Evolutionary conservation across 2,797 vertebrate genomes (phyloP).

Genomic region (Oceanodroma leucorhoa): DNA sequence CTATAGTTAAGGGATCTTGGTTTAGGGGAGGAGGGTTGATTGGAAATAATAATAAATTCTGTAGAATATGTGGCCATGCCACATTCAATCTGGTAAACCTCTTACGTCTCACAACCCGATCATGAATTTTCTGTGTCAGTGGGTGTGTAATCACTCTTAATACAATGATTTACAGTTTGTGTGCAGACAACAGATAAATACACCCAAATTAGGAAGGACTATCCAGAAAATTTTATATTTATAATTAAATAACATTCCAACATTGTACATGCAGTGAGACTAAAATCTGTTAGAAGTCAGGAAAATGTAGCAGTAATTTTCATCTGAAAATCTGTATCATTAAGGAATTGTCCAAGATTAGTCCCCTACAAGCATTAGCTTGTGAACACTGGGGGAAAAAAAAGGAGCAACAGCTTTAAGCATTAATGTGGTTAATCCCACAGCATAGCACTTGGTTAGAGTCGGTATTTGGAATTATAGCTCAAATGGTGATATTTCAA

Average conservation of each 20-base stretch:
- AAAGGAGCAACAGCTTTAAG: slow-evolving; percentile 72
- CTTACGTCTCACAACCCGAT: slow-evolving; percentile 66
- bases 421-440: slow-evolving; percentile 74
- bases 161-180: slow-evolving; percentile 64
- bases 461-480: slow-evolving; percentile 73
- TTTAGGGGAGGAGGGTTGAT: slow-evolving; percentile 47
- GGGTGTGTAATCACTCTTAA: slow-evolving; percentile 67
- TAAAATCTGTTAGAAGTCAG: slow-evolving; percentile 28
- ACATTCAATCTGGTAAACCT: slow-evolving; percentile 69
- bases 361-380: slow-evolving; percentile 62
- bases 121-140: slow-evolving; percentile 67
- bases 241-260: slow-evolving; percentile 39
- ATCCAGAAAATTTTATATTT: neutral
- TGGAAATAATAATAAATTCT: slow-evolving; percentile 59
- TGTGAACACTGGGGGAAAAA: slow-evolving; percentile 23
- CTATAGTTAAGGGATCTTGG: slow-evolving; percentile 39
- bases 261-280: neutral
- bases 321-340: slow-evolving; percentile 67
- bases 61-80: slow-evolving; percentile 32
- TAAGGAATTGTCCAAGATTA: slow-evolving; percentile 73
- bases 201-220: slow-evolving; percentile 12
- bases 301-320: slow-evolving; percentile 54
- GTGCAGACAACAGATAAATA: slow-evolving; percentile 41
- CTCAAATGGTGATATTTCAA: slow-evolving; percentile 74
- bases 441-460: slow-evolving; percentile 70